Base-by-base conservation (phyloP, 1,140 invertebrate genomes). In the Linepithema humile region DNA sequence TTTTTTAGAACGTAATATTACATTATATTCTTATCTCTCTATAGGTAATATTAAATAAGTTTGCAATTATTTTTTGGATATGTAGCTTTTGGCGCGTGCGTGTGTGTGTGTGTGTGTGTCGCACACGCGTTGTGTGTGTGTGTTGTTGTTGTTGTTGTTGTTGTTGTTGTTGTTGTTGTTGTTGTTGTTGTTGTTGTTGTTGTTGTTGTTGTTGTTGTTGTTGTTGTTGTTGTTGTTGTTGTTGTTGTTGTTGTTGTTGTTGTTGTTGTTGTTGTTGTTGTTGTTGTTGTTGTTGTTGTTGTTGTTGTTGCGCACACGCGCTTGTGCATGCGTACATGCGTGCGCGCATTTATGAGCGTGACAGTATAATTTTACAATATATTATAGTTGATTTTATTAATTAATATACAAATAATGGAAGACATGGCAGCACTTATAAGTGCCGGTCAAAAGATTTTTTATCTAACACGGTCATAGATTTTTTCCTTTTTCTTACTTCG, bases 381-480 rank as follows among this genome's bases (percentile, higher is more conserved):
- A 43, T 90, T 90, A 92, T 89, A 88, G 90, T 92, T 90, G 88
- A 92, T 92, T 90, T 92, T 87, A 92, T 92, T 91, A 92, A 92
- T 93, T 91, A 92, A 93, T 91, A 91, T 93, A 93, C 86, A 92
- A 93, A 91, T 93, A 93, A 92, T 93, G 93, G 93, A 93, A 93
- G 93, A 93, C 93, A 91, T 93, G 87, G 89, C 89, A 91, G 92
- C 92, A 92, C 92, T 89, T 89, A 89, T 85, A 89, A 82, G 92
- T 90, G 92, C 90, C 90, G 91, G 90, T 88, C 92, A 91, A 93
- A 90, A 88, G 77, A 88, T 85, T 48, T 88, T 91, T 90, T 85
- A 87, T 85, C 90, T 89, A 90, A 85, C 73, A 82, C 78, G 60
- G 82, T 91, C 85, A 80, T 87, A 90, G 73, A 83, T 26, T 65